A percentile compares a stretch with the other conserved stretches of the same genome.
Evolutionary conservation across 1,140 invertebrate species (phyloP).

Genomic region (Popillia japonica): DNA sequence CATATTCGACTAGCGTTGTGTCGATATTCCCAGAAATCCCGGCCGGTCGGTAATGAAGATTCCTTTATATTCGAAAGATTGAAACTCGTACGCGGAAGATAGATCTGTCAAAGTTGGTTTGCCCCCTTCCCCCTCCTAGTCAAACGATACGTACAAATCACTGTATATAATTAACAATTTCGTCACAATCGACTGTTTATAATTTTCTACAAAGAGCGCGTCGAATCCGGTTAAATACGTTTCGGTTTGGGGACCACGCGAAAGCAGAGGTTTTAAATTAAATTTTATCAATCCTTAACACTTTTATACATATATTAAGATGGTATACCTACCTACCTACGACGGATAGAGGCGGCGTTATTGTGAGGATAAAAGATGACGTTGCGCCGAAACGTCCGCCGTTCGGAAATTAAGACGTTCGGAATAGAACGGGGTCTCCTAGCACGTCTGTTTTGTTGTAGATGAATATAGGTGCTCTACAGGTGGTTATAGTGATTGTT

Average conservation of each 20-base stretch:
- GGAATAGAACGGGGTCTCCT: background rate
- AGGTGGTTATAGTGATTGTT: background rate
- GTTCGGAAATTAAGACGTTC: conserved; percentile 6
- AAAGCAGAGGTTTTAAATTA: conserved; percentile 10
- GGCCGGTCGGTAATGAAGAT: background rate
- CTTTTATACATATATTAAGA: too few relatives aligned
- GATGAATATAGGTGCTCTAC: background rate
- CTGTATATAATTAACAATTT: conserved; percentile 7
- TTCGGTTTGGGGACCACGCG: background rate
- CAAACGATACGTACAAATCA: background rate
- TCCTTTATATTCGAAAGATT: conserved; percentile 2
- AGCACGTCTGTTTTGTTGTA: background rate
- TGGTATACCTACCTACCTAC: background rate
- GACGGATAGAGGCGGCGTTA: background rate
- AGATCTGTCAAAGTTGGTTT: background rate
- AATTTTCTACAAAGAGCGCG: conserved; percentile 5
- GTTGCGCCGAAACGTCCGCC: background rate
- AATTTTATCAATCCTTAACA: conserved; percentile 2
- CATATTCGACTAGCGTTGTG: too few relatives aligned
- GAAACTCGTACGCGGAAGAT: background rate
- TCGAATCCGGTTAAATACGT: background rate
- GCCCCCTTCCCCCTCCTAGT: background rate
- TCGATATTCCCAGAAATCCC: background rate
- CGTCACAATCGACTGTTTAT: conserved; percentile 6
- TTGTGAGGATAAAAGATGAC: background rate